phyloP scores from a whole-genome alignment of 2,113 vertebrate species.

The Candoia aspera region DNA sequence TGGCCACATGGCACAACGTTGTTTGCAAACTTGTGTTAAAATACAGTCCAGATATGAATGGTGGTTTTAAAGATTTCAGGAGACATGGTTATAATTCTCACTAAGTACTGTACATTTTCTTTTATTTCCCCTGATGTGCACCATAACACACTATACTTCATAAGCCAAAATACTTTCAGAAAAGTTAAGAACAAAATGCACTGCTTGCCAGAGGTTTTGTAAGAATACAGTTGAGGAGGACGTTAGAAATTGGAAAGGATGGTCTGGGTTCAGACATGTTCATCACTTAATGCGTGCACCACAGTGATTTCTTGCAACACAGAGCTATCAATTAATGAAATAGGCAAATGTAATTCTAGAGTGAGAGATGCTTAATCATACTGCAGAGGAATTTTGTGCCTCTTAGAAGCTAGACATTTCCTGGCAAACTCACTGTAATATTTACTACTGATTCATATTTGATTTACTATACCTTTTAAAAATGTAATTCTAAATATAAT shows the following conservation, averaged over 20 bases:
- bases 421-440: background rate
- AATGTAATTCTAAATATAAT: background rate
- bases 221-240: background rate
- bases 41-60: background rate
- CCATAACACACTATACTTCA: background rate
- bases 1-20: background rate
- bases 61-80: background rate
- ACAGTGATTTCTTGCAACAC: background rate
- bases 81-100: background rate
- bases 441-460: background rate
- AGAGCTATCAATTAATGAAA: background rate
- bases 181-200: background rate
- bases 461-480: background rate
- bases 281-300: background rate
- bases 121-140: background rate
- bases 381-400: background rate
- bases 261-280: background rate
- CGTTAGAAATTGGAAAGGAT: background rate
- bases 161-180: background rate
- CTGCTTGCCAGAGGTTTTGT: background rate
- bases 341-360: background rate
- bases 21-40: background rate
- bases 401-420: background rate
- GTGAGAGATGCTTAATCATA: background rate
- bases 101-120: background rate